Evolutionary conservation across 1,140 invertebrate species (phyloP).

Genomic region (Orius laevigatus): DNA sequence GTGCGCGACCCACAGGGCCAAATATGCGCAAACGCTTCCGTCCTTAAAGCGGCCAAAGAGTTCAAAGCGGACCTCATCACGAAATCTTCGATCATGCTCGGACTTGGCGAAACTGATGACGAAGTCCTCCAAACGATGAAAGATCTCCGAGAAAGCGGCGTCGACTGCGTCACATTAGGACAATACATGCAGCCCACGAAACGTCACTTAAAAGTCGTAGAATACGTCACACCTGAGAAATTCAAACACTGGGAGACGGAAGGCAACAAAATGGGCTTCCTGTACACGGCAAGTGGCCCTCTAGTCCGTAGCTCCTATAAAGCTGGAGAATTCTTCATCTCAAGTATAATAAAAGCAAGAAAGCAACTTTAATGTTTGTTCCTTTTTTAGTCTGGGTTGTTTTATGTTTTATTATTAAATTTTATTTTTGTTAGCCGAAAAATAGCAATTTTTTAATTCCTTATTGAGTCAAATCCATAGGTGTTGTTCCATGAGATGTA

Average conservation of each 20-base stretch:
- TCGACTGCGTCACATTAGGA: constrained; percentile 82
- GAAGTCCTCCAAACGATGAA: constrained; percentile 75
- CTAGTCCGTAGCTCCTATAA: constrained; percentile 94
- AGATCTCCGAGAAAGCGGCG: constrained; percentile 59
- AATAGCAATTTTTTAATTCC: too few relatives aligned
- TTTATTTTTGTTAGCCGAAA: too few relatives aligned
- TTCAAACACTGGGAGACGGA: constrained; percentile 79
- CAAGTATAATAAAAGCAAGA: constrained; percentile 43
- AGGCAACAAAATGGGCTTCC: constrained; percentile 79
- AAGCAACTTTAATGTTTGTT: not conserved
- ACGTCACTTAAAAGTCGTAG: constrained; percentile 38
- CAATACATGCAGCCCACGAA: constrained; percentile 51
- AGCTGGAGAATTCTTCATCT: constrained; percentile 85
- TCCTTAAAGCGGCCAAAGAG: constrained; percentile 66
- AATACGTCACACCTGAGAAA: constrained; percentile 93
- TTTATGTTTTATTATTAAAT: too few relatives aligned
- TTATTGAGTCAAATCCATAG: constrained; percentile 48
- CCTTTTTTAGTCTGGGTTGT: too few relatives aligned
- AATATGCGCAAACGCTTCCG: constrained; percentile 71
- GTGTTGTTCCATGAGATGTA: constrained; percentile 76
- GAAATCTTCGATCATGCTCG: constrained; percentile 98
- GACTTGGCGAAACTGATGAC: constrained; percentile 86
- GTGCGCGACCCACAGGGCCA: constrained; percentile 80
- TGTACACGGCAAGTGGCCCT: constrained; percentile 94
- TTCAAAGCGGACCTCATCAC: constrained; percentile 71